Evolutionary conservation across 2,797 vertebrate species (phyloP).

Genomic region (Acipenser oxyrinchus): DNA sequence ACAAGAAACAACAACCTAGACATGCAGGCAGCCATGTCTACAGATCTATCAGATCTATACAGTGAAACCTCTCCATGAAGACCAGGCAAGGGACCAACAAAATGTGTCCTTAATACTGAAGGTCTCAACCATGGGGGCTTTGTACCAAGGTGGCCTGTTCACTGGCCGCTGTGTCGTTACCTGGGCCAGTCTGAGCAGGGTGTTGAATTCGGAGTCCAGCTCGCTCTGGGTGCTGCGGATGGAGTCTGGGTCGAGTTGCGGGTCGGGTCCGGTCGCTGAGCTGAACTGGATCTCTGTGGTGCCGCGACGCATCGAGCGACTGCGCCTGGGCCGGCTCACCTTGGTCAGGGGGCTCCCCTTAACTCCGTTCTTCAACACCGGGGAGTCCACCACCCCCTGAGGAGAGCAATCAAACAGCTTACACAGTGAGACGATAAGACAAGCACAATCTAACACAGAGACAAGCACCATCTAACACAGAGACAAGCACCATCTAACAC

Average conservation of each 20-base stretch:
- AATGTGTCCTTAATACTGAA: not conserved
- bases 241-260: slow-evolving; percentile 63
- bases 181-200: slow-evolving; percentile 54
- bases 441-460: no score
- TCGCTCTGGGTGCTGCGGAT: slow-evolving; percentile 60
- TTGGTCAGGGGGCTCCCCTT: slow-evolving; percentile 32
- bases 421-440: not conserved
- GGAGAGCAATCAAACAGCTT: not conserved
- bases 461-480: no score
- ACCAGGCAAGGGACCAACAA: no score
- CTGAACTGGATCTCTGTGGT: slow-evolving; percentile 47
- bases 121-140: slow-evolving; percentile 17
- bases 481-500: no score
- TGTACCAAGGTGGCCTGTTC: slow-evolving; percentile 17
- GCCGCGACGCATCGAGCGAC: slow-evolving; percentile 39
- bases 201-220: slow-evolving; percentile 58
- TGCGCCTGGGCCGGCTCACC: slow-evolving; percentile 37
- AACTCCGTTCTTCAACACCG: slow-evolving; percentile 19
- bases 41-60: no score
- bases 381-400: slow-evolving; percentile 27
- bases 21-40: no score
- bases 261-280: slow-evolving; percentile 41
- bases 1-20: no score
- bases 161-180: slow-evolving; percentile 35
- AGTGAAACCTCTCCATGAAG: no score